Conservation (phyloP, 2,888 invertebrate species). For the Lasioglossum villosulum region DNA sequence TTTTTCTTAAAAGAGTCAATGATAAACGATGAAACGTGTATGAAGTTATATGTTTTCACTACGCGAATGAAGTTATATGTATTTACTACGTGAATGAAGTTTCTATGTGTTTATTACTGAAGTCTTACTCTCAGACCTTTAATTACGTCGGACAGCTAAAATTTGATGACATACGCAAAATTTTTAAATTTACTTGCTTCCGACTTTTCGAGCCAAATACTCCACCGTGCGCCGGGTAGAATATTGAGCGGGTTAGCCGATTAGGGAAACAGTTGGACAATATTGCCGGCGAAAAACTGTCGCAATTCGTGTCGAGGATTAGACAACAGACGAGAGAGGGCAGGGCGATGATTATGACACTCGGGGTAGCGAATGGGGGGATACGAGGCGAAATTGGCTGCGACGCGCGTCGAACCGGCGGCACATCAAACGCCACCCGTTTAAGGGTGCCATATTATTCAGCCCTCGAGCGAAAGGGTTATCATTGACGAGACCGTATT, state of each 20-base stretch:
- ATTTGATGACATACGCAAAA: no score
- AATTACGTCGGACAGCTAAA: no score
- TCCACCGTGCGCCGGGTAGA: no score
- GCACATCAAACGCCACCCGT: slow-evolving; percentile 82
- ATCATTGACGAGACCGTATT: slow-evolving; percentile 76
- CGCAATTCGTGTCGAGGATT: slow-evolving; percentile 32
- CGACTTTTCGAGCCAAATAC: no score
- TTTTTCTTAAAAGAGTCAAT: not conserved
- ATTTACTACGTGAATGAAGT: no score
- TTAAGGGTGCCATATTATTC: slow-evolving; percentile 82
- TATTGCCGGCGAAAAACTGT: slow-evolving; percentile 24
- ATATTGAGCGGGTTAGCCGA: slow-evolving; percentile 34
- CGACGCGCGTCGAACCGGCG: slow-evolving; percentile 78
- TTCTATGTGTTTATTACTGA: no score
- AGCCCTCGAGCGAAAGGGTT: slow-evolving; percentile 80
- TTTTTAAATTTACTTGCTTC: no score
- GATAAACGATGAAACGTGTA: no score
- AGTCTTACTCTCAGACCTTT: no score
- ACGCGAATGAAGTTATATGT: no score
- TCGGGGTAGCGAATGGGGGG: slow-evolving; percentile 41
- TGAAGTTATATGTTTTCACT: no score
- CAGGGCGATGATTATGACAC: slow-evolving; percentile 74
- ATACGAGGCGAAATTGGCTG: slow-evolving; percentile 75
- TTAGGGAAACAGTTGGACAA: slow-evolving; percentile 30
- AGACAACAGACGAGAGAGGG: slow-evolving; percentile 59